Percentiles rank a stretch among this genome's conserved stretches.
Evolutionary conservation across 2,797 vertebrate genomes (phyloP).

Genomic region (Notolabrus celidotus): DNA sequence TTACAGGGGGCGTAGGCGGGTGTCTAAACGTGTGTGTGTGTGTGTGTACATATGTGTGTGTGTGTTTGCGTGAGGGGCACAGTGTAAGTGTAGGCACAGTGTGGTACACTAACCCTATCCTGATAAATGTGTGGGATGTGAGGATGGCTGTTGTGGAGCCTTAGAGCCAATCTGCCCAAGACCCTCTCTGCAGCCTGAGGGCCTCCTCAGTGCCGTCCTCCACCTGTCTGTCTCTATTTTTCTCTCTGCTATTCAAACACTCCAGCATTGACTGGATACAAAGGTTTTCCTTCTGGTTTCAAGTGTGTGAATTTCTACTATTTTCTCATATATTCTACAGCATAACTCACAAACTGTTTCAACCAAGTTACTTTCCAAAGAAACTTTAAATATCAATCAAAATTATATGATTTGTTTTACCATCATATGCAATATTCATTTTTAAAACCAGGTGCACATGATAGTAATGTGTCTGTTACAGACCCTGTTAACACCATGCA

Average conservation of each 20-base stretch:
- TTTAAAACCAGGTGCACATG: no score
- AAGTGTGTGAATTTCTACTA: neutral
- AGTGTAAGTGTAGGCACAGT: constrained; percentile 56
- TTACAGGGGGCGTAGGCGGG: constrained; percentile 65
- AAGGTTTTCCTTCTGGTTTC: constrained; percentile 17
- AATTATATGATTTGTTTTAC: no score
- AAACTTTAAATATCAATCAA: no score
- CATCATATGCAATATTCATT: no score
- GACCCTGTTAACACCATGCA: no score
- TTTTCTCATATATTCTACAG: constrained; percentile 2
- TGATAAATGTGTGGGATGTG: constrained; percentile 77
- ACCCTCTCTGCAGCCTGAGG: constrained; percentile 71
- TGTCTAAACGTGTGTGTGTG: constrained; percentile 42
- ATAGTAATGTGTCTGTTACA: no score
- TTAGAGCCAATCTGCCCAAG: constrained; percentile 66
- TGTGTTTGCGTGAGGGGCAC: constrained; percentile 44
- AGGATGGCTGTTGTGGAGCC: constrained; percentile 59
- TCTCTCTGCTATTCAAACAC: constrained; percentile 53
- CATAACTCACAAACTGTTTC: neutral
- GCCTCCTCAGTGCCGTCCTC: constrained; percentile 58
- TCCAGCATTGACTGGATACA: constrained; percentile 30
- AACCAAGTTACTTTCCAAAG: neutral
- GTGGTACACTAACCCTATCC: constrained; percentile 57
- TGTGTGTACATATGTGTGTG: constrained; percentile 25
- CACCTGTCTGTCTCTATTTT: constrained; percentile 64